phyloP scores from a whole-genome alignment of 2,888 invertebrate species.

The Trissolcus japonicus region DNA sequence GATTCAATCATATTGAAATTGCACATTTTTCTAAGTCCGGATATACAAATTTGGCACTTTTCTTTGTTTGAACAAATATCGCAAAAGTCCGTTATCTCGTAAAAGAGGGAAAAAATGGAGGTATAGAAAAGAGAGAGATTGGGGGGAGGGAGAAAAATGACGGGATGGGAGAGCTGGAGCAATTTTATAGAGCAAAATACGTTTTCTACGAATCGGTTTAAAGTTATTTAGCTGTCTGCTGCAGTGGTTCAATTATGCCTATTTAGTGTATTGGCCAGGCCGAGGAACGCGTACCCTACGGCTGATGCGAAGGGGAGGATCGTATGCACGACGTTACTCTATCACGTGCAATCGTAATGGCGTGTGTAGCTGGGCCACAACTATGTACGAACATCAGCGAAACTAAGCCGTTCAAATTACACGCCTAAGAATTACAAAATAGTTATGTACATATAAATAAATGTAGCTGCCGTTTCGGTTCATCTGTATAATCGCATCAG shows the following conservation, averaged over 20 bases:
- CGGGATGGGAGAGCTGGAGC: constrained; percentile 58
- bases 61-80: too few species aligned
- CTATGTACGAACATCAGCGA: constrained; percentile 34
- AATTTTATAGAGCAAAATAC: constrained; percentile 68
- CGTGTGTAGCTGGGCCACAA: constrained; percentile 43
- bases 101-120: constrained; percentile 10
- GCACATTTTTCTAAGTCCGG: too few species aligned
- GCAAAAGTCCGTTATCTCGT: too few species aligned
- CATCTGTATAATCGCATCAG: neutral
- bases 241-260: constrained; percentile 64
- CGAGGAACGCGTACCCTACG: constrained; percentile 50
- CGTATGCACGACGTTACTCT: constrained; percentile 44
- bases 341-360: constrained; percentile 41
- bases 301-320: constrained; percentile 46
- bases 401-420: constrained; percentile 27
- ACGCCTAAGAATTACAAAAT: constrained; percentile 31
- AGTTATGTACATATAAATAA: constrained; percentile 17
- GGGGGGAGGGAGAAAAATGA: neutral
- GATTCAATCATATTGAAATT: too few species aligned
- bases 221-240: constrained; percentile 63
- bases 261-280: constrained; percentile 42
- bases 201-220: constrained; percentile 70
- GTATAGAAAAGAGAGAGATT: neutral
- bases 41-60: too few species aligned
- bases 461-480: neutral